Evolutionary conservation across 2,113 vertebrate genomes (phyloP), one percentile per base, ranked within the genome.

Genomic region (Cathartes aura): DNA sequence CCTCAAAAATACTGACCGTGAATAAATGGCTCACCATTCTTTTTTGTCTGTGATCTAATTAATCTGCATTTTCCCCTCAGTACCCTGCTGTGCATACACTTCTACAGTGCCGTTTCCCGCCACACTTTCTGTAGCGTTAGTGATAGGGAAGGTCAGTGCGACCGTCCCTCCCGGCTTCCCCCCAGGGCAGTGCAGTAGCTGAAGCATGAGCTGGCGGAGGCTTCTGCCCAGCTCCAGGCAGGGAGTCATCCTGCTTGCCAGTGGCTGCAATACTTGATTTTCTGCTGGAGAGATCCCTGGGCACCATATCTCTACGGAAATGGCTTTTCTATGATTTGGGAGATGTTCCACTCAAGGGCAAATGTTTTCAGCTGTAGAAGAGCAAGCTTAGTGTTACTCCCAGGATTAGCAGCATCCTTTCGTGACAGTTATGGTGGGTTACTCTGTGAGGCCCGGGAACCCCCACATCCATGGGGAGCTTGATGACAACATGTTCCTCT

Each of bases 71-170:
- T 97, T 43, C 71, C 66, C 53, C 64, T 74, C 59, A 15, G 32
- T 93, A 23, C 38, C 4, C 6, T 74, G 55, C 72, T 67, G 68
- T 79, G 52, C 9, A 0, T 71, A 11, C 59, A 66, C 67, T 66
- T 76, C 23, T 40, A 21, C 40, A 75, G n/a, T n/a, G 15, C 27
- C 1, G 0, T 55, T 87, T 66, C 64, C 60, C 0, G 0, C 42
- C 72, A 50, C 0, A 0, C 47, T 85, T 30, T 74, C 1, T 0
- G 52, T 67, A 79, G 59, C 2, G 0, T 62, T 62, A 64, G 40
- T 0, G 0, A 63, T 71, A 78, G 76, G 48, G 30, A 85, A 71
- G 81, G 62, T 80, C 64, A 52, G 30, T 15, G 17, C 0, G 12
- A 24, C 81, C 3, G 1, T 56, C 60, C 47, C 72, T 62, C 29